Evolutionary conservation across 1,140 invertebrate species (phyloP).

Genomic region (Solen grandis): DNA sequence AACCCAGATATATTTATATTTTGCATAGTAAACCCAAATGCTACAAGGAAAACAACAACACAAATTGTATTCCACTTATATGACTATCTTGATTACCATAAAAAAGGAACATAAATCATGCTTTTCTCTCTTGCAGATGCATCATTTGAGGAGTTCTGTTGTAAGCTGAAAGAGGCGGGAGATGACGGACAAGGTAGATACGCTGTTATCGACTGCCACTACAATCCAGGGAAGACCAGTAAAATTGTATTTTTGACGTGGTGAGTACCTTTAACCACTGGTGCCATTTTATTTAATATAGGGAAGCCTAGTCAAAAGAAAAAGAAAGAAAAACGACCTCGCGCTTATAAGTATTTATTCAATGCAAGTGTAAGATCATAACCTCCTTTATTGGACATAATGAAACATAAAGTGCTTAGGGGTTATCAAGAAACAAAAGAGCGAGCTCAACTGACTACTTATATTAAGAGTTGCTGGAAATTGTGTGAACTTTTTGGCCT

Average conservation of each 20-base stretch:
- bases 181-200: conserved; percentile 66
- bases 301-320: no score
- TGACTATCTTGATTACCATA: neutral
- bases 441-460: no score
- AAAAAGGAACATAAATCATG: neutral
- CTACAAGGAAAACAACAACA: neutral
- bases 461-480: no score
- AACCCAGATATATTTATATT: neutral
- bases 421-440: no score
- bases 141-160: conserved; percentile 67
- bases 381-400: no score
- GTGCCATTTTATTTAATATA: neutral
- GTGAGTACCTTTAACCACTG: neutral
- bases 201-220: conserved; percentile 67
- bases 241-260: conserved; percentile 53
- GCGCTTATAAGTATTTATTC: no score
- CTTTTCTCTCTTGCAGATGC: conserved; percentile 59
- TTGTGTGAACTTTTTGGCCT: no score
- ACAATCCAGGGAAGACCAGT: conserved; percentile 56
- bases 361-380: no score
- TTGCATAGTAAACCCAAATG: neutral
- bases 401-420: no score
- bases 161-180: conserved; percentile 63
- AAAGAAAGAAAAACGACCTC: no score
- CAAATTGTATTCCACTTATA: neutral